phyloP scores from a whole-genome alignment of 2,113 vertebrate genomes.

The Syngnathus scovelli region DNA sequence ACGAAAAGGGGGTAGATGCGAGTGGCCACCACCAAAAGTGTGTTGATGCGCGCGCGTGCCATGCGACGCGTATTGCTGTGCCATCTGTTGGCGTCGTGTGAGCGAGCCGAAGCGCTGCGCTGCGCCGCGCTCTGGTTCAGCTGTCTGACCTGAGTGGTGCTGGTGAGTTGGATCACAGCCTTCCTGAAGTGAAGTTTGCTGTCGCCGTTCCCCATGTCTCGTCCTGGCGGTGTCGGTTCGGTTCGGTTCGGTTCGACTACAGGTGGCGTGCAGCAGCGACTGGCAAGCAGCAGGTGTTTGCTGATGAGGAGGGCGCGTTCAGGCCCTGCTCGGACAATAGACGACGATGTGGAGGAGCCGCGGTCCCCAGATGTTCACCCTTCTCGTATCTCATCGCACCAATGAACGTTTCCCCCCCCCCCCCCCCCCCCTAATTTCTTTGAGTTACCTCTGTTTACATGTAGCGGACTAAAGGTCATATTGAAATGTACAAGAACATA shows the following conservation, averaged over 20 bases:
- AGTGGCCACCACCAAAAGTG: no score
- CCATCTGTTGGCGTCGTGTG: not conserved
- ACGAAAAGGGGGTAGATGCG: no score
- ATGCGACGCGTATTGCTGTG: not conserved
- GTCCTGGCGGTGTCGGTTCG: not conserved
- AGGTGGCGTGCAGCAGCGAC: not conserved
- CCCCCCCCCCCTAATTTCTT: no score
- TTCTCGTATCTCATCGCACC: not conserved
- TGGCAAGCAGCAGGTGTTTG: not conserved
- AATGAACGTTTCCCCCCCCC: no score
- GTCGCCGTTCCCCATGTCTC: slow-evolving; percentile 84
- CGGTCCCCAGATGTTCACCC: no score
- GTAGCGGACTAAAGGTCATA: not conserved
- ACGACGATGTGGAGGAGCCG: not conserved
- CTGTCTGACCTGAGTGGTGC: slow-evolving; percentile 81
- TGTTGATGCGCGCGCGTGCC: no score
- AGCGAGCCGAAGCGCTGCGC: not conserved
- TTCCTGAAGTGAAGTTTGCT: slow-evolving; percentile 95
- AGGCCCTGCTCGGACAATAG: not conserved
- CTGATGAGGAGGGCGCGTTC: slow-evolving; percentile 21
- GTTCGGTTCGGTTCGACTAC: no score
- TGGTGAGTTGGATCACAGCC: slow-evolving; percentile 95
- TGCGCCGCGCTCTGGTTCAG: not conserved
- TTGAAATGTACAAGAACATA: not conserved
- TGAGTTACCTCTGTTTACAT: no score